Base-by-base conservation (phyloP, 2,113 vertebrate genomes). In the Emydocephalus ijimae region DNA sequence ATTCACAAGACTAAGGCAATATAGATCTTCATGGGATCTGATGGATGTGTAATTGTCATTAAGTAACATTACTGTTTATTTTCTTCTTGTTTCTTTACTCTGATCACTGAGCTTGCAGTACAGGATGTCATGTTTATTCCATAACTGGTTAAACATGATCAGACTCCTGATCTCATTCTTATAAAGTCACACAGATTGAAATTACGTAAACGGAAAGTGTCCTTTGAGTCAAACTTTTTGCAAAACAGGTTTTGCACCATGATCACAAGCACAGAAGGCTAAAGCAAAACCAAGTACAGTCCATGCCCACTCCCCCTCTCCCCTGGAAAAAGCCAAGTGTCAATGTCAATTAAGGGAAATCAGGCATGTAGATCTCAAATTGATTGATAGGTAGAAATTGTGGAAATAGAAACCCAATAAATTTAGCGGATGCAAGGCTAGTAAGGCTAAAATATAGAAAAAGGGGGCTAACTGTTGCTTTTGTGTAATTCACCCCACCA, bases 51-150 rank as follows among this genome's bases (percentile, higher is more conserved):
- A 52, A 48, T 56, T 39, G n/a, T 88, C 20, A 21, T 88, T 91
- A 29, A 88, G 26, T 29, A 1, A 0, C 56, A 11, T 50, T 50
- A 61, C 1, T 39, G 1, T 64, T 92, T 48, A 91, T 18, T 91
- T 89, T 4, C 91, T 81, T 85, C 50, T n/a, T 93, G 21, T 92
- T 10, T 93, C 90, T 92, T 94, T 95, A 91, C 20, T 88, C 57
- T 89, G 26, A 26, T 54, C 18, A 15, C 7, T 74, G 12, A 43
- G 48, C 24, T 7, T 69, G 14, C 3, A 81, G 11, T 59, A 12
- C 69, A 94, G 94, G 90, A 94, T 81, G 7, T 88, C 94, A 91
- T 0, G 0, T 92, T 88, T 21, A 26, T 89, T 94, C 24, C 45
- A 81, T 18, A 88, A 26, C 39, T 64, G 94, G 89, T 92, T 29